phyloP scores from a whole-genome alignment of 2,113 vertebrate species.

The Forbesichthys papilliferus region DNA sequence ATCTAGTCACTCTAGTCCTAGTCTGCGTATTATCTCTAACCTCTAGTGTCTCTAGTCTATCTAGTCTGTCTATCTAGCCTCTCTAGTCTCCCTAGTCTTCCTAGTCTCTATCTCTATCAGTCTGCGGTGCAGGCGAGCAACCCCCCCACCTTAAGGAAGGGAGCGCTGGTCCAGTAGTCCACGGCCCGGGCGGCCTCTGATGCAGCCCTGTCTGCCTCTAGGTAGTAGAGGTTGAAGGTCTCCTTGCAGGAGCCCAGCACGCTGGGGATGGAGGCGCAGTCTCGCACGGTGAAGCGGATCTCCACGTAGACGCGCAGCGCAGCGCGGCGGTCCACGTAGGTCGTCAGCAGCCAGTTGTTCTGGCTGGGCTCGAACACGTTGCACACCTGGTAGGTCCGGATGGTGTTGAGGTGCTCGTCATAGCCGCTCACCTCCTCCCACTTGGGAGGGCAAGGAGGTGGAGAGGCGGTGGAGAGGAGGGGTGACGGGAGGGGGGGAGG shows the following conservation, averaged over 20 bases:
- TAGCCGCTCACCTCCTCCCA: slow-evolving; percentile 98
- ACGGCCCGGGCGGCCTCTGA: slow-evolving; percentile 87
- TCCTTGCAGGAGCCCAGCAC: slow-evolving; percentile 98
- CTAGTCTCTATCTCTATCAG: neutral
- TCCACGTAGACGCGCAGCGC: slow-evolving; percentile 96
- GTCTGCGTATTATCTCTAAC: too few species aligned
- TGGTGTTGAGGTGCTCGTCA: slow-evolving; percentile 96
- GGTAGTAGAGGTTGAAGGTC: slow-evolving; percentile 98
- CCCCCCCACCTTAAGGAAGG: slow-evolving; percentile 87
- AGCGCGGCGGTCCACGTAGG: slow-evolving; percentile 88
- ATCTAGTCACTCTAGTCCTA: too few species aligned
- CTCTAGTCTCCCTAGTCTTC: too few species aligned
- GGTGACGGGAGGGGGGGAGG: neutral
- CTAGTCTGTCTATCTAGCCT: too few species aligned
- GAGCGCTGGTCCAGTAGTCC: slow-evolving; percentile 91
- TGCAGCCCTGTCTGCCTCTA: slow-evolving; percentile 89
- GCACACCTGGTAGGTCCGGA: slow-evolving; percentile 97
- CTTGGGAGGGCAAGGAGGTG: slow-evolving; percentile 55
- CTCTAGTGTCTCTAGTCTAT: too few species aligned
- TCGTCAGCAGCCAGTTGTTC: slow-evolving; percentile 99
- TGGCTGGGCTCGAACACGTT: slow-evolving; percentile 98
- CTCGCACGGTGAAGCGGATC: slow-evolving; percentile 97
- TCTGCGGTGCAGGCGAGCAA: neutral
- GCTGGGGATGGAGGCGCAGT: slow-evolving; percentile 96
- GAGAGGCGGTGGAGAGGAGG: neutral